Conservation (phyloP, 2,888 invertebrate genomes). For the Electrophaes corylata region DNA sequence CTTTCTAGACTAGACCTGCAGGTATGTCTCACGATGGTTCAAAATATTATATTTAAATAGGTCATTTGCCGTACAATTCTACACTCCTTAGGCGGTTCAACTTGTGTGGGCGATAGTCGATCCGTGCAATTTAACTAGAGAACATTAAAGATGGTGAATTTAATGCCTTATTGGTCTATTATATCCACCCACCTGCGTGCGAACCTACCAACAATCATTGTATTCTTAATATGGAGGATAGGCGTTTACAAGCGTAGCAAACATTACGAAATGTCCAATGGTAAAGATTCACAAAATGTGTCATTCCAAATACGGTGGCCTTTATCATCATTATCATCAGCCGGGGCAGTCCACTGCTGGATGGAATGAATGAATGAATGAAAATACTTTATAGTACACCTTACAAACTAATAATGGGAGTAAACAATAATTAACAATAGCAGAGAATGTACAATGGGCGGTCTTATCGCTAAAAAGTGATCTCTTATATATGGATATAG, state of each 20-base stretch:
- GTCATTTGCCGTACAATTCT: constrained; percentile 54
- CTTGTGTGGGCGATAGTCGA: constrained; percentile 52
- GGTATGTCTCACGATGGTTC: not conserved
- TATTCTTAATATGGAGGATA: constrained; percentile 25
- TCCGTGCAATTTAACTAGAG: constrained; percentile 59
- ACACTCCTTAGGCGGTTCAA: constrained; percentile 43
- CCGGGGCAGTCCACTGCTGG: not conserved
- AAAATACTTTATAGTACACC: too few relatives aligned
- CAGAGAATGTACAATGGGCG: too few relatives aligned
- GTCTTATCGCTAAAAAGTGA: too few relatives aligned
- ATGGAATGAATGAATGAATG: not conserved
- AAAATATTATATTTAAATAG: constrained; percentile 43
- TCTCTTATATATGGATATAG: too few relatives aligned
- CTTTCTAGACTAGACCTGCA: too few relatives aligned
- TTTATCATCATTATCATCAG: not conserved
- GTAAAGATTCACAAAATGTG: constrained; percentile 1
- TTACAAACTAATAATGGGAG: too few relatives aligned
- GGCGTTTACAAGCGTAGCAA: constrained; percentile 12
- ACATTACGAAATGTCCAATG: constrained; percentile 2
- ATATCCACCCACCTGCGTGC: constrained; percentile 41
- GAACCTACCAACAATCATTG: constrained; percentile 29
- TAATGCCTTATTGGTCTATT: constrained; percentile 54
- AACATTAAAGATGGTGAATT: constrained; percentile 51
- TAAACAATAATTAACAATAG: too few relatives aligned
- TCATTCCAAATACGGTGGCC: not conserved